These are phyloP conservation scores for Brachionus asplanchnoidis DNA, from an alignment of 1,140 invertebrate genomes.

Conservation along the genomic window DNA sequence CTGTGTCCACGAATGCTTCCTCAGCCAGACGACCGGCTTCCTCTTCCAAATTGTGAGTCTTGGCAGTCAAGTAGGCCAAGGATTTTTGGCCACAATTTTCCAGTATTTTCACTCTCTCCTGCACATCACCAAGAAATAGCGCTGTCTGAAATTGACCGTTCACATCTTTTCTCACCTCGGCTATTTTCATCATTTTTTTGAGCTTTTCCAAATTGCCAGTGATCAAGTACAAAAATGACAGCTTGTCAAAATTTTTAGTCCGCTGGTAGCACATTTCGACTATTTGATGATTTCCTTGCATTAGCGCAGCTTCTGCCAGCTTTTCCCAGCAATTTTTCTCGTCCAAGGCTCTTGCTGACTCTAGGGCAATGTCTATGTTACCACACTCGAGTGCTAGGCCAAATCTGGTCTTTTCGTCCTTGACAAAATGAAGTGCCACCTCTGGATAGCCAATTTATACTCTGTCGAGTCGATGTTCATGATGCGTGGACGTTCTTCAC, in stretches of 20 bases:
- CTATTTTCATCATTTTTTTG: constrained; percentile 96
- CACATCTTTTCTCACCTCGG: constrained; percentile 62
- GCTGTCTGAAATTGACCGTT: constrained; percentile 95
- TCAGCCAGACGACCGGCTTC: constrained; percentile 70
- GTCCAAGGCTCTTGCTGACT: constrained; percentile 87
- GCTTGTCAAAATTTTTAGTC: constrained; percentile 97
- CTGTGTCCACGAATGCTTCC: constrained; percentile 59
- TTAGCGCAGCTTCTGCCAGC: constrained; percentile 84
- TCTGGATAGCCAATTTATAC: constrained; percentile 99
- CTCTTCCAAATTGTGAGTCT: constrained; percentile 81
- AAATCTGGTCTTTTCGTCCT: constrained; percentile 95
- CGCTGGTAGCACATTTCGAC: constrained; percentile 99
- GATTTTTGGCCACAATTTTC: constrained; percentile 64
- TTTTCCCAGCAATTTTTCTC: constrained; percentile 92
- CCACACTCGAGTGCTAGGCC: constrained; percentile 93
- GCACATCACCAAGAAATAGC: constrained; percentile 81
- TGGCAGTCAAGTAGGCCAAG: constrained; percentile 84
- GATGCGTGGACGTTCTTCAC: constrained; percentile 81
- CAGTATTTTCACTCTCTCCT: constrained; percentile 82
- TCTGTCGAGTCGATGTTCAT: constrained; percentile 93
- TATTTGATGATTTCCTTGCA: constrained; percentile 88
- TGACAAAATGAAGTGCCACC: constrained; percentile 98
- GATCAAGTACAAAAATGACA: constrained; percentile 94
- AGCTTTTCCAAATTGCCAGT: constrained; percentile 97
- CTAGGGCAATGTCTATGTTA: constrained; percentile 86